Conservation (phyloP, 2,888 invertebrate species). For the Leuctra nigra region DNA sequence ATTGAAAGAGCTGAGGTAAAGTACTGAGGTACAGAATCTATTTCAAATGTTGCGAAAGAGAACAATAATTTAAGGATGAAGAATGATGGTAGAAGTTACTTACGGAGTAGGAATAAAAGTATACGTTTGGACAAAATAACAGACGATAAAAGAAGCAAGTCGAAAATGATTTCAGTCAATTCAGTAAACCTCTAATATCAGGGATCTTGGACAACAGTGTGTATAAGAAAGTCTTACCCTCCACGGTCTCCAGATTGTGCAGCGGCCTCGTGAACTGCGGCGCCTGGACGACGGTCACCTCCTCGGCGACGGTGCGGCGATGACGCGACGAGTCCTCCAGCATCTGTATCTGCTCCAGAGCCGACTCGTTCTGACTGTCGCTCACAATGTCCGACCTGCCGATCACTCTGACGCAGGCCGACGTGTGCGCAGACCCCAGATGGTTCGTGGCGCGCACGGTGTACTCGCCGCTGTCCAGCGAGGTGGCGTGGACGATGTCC, state of each 20-base stretch:
- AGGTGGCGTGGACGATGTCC: conserved; percentile 89
- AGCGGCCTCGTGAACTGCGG: conserved; percentile 82
- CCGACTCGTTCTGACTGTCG: conserved; percentile 87
- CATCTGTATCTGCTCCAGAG: conserved; percentile 85
- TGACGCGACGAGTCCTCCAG: conserved; percentile 73
- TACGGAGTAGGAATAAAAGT: no score
- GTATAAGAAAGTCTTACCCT: no score
- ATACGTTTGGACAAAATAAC: no score
- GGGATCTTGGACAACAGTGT: no score
- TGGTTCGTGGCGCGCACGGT: conserved; percentile 91
- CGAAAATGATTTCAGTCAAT: no score
- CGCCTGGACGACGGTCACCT: conserved; percentile 74
- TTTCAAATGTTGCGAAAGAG: no score
- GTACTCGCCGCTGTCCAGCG: conserved; percentile 93
- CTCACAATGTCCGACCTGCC: conserved; percentile 75
- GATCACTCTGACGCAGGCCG: conserved; percentile 78
- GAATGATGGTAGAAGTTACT: no score
- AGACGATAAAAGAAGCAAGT: no score
- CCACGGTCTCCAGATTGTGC: conserved; percentile 84
- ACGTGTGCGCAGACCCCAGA: conserved; percentile 86
- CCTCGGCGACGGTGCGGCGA: conserved; percentile 65
- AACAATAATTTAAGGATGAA: no score
- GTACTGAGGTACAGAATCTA: no score
- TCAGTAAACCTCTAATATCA: no score
- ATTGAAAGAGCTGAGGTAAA: no score